These are phyloP conservation scores for Scartelaos histophorus DNA, from an alignment of 2,113 vertebrate species.

Conservation along the genomic window DNA sequence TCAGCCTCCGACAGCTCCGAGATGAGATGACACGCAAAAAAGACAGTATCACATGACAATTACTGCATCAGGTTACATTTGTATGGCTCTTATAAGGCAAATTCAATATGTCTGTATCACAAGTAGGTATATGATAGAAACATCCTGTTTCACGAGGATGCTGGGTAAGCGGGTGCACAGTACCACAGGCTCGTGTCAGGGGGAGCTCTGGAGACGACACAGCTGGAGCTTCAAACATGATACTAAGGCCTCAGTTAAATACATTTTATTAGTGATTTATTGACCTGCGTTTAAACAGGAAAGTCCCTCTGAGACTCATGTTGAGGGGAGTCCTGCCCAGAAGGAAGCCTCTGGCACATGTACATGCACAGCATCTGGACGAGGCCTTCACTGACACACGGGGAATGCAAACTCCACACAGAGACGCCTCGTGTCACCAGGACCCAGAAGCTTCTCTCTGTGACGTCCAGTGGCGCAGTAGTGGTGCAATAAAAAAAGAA, in stretches of 20 bases:
- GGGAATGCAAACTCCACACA: no score
- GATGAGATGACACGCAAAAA: slow-evolving; percentile 30
- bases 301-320: no score
- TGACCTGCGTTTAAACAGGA: background rate
- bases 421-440: no score
- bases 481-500: no score
- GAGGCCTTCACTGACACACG: no score
- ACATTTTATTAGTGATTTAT: background rate
- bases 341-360: no score
- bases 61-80: slow-evolving; percentile 27
- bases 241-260: background rate
- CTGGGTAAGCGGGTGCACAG: slow-evolving; percentile 31
- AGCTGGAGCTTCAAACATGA: slow-evolving; percentile 44
- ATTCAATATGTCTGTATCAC: slow-evolving; percentile 26
- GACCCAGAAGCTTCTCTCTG: no score
- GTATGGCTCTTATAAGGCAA: slow-evolving; percentile 29
- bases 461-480: no score
- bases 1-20: slow-evolving; percentile 11
- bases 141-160: slow-evolving; percentile 55
- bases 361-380: no score
- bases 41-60: slow-evolving; percentile 26
- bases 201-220: slow-evolving; percentile 27
- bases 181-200: slow-evolving; percentile 43
- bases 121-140: slow-evolving; percentile 39
- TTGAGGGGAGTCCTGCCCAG: no score